Base-by-base conservation (phyloP, 1,140 invertebrate genomes). In the Dendroctonus ponderosae region DNA sequence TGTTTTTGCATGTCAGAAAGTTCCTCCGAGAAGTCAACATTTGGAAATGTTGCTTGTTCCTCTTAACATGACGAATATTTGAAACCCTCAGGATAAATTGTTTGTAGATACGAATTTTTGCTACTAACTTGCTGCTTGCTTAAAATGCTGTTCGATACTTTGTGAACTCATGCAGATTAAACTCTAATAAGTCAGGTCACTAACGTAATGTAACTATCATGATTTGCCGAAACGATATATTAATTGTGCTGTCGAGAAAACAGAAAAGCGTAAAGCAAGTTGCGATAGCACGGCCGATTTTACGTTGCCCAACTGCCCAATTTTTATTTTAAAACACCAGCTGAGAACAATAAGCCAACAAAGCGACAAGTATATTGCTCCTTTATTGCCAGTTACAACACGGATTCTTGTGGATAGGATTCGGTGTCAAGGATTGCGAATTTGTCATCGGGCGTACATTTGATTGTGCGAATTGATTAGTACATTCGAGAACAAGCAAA, bases 161-260 rank as follows among this genome's bases (percentile, higher is more conserved):
- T 1, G 26, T 26, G 3, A 3, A 26, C 26, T 26, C 26, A 26
- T 26, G 26, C 26, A 26, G 26, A 26, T 26, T 26, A 26, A 26
- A 26, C 26, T 3, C 3, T 48, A 62, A 62, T 52, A 42, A 40
- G 51, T 51, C 48, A 57, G 7, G 12, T 57, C 40, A 52, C 26
- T 39, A 62, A 40, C 39, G 37, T 38, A 42, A 51, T 14, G 40
- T 62, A 52, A 62, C 62, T 64, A 64, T 54, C 50, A 37, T 54
- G 50, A 56, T 54, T 7, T 64, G 50, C 14, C 49, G 14, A 41
- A 48, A 52, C 46, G 53, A 66, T 66, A 66, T 58, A 66, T 66
- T 66, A 66, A 66, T 66, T 66, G 63, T 49, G 38, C 58, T 66
- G 63, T 66, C 63, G 58, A 66, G 53, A 59, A 66, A 66, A 66